Conservation (phyloP, 2,113 vertebrate genomes). For the Tragelaphus buxtoni region DNA sequence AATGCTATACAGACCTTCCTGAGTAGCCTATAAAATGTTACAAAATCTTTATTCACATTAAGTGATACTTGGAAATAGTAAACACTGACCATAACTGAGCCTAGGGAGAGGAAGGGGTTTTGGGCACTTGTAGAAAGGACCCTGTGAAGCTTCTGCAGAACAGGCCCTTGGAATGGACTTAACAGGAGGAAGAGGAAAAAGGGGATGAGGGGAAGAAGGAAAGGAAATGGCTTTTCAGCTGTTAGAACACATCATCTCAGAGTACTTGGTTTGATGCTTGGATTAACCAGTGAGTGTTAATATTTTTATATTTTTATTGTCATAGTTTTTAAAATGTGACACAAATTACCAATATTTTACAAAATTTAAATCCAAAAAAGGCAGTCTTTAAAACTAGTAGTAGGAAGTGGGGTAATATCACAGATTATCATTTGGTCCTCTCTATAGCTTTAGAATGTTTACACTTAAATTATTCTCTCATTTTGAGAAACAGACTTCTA, state of each 20-base stretch:
- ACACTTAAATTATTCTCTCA: neutral
- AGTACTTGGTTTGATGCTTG: neutral
- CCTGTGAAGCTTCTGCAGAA: neutral
- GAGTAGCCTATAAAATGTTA: neutral
- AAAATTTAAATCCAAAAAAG: neutral
- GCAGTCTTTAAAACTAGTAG: constrained; percentile 15
- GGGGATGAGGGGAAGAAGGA: neutral
- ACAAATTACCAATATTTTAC: neutral
- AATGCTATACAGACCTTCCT: neutral
- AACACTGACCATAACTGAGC: neutral
- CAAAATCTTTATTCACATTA: constrained; percentile 2
- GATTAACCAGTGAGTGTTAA: neutral
- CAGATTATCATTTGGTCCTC: neutral
- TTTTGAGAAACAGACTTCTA: constrained; percentile 10
- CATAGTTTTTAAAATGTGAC: neutral
- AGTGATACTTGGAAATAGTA: neutral
- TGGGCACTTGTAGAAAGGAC: neutral
- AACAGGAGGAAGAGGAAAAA: neutral
- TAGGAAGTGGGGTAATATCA: neutral
- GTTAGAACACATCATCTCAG: neutral
- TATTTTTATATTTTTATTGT: neutral
- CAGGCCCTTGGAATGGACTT: neutral
- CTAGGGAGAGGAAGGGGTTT: neutral
- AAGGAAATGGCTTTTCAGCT: neutral
- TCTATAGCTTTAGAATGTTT: neutral